Base-by-base conservation (phyloP, 2,888 invertebrate genomes). In the Eugnorisma glareosa region DNA sequence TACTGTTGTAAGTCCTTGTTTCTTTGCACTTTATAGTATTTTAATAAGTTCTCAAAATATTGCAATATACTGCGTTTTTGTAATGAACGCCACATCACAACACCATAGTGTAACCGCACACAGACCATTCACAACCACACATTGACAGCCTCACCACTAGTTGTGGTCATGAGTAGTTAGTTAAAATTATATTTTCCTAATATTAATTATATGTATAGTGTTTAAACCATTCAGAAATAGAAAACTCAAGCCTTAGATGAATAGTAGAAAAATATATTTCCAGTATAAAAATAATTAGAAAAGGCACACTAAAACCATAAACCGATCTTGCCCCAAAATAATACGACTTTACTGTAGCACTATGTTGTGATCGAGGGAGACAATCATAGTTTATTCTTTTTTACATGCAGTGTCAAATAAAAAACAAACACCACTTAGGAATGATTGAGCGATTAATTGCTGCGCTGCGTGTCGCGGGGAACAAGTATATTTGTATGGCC, bases 1-100 rank as follows among this genome's bases (percentile, higher is more conserved):
- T 69, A 81, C 86, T 86, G 86, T 86, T 86, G 86, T 86, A 86
- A 63, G 70, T 48, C n/a, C 51, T 75, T 48, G 43, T 85, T 77
- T 74, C 75, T 71, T 78, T 64, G 84, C 74, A 59, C 70, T 67
- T 48, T 69, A 69, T 61, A 68, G 35, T 72, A 75, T 75, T 67
- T 70, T 48, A 61, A 66, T 67, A 71, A 79, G 76, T 79, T 76
- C 43, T 69, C 74, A 24, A 61, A n/a, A 10, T 45, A 66, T 75
- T 75, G 21, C 28, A 63, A 45, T 63, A 43, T 31, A 28, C 8
- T 64, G 48, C 31, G 24, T 73, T 57, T n/a, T 40, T 45, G 10
- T 13, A 57, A 28, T 15, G n/a, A 54, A 40, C 31, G 15, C 48
- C n/a, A 51, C 63, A 37, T 45, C 45, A 79, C 80, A 66, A 28